phyloP scores from a whole-genome alignment of 2,797 vertebrate genomes.

The Malacoctenus gilli region DNA sequence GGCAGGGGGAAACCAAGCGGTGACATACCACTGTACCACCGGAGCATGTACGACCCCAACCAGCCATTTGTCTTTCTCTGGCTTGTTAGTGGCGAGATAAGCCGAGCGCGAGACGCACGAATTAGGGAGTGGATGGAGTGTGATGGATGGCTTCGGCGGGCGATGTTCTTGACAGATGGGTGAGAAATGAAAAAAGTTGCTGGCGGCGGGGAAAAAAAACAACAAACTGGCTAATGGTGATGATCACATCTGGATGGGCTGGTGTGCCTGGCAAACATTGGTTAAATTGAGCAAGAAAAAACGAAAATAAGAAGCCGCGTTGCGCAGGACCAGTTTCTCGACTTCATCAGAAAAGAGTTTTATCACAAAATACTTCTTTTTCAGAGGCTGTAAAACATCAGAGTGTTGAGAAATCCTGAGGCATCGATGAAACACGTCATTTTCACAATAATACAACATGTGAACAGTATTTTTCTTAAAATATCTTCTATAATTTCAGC shows the following conservation, averaged over 20 bases:
- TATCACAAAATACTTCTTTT: too few species aligned
- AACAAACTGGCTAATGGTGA: slow-evolving; percentile 57
- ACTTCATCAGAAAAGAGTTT: too few species aligned
- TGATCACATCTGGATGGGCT: slow-evolving; percentile 70
- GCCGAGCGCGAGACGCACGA: slow-evolving; percentile 54
- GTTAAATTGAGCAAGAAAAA: neutral
- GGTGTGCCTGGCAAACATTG: slow-evolving; percentile 37
- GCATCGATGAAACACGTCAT: too few species aligned
- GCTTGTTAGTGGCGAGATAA: slow-evolving; percentile 71
- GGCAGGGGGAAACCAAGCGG: slow-evolving; percentile 4
- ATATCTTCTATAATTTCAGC: too few species aligned
- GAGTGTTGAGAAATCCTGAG: too few species aligned
- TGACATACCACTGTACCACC: slow-evolving; percentile 47
- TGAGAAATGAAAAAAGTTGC: slow-evolving; percentile 68
- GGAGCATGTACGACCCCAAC: slow-evolving; percentile 61
- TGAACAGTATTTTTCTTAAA: too few species aligned
- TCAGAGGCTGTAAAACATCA: too few species aligned
- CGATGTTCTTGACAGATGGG: slow-evolving; percentile 70
- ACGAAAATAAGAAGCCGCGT: too few species aligned
- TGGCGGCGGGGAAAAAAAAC: slow-evolving; percentile 55
- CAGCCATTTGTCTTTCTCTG: slow-evolving; percentile 50
- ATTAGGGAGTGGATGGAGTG: slow-evolving; percentile 66
- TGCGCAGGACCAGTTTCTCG: too few species aligned
- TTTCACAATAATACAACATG: too few species aligned
- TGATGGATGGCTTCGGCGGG: slow-evolving; percentile 67